A percentile compares a stretch with the other conserved stretches of the same genome.
phyloP scores from a whole-genome alignment of 2,797 vertebrate species.

The Pelodytes ibericus region DNA sequence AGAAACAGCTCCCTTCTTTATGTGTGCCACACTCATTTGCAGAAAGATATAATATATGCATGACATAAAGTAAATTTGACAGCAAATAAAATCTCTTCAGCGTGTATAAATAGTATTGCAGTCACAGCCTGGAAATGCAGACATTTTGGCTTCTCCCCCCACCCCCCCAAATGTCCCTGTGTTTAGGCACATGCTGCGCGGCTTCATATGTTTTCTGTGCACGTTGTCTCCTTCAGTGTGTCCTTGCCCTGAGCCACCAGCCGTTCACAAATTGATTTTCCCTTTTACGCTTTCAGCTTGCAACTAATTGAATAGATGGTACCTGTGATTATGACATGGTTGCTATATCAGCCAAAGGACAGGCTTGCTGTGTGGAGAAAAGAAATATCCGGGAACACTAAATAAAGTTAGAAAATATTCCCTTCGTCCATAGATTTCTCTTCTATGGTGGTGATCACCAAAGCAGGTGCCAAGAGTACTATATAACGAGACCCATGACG shows the following conservation, averaged over 20 bases:
- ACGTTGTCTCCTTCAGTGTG: slow-evolving; percentile 56
- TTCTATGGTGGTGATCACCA: slow-evolving; percentile 7
- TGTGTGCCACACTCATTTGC: slow-evolving; percentile 29
- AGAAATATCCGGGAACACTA: slow-evolving; percentile 46
- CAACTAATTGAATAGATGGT: slow-evolving; percentile 63
- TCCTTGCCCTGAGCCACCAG: slow-evolving; percentile 55
- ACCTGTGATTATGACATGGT: slow-evolving; percentile 60
- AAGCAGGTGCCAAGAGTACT: not conserved
- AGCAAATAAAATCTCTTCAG: slow-evolving; percentile 41
- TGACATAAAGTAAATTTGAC: slow-evolving; percentile 36
- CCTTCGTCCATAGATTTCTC: slow-evolving; percentile 19
- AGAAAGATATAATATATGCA: slow-evolving; percentile 32
- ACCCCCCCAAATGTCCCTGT: slow-evolving; percentile 7
- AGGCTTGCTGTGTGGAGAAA: slow-evolving; percentile 29
- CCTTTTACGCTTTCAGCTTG: slow-evolving; percentile 57
- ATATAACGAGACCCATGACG: not conserved
- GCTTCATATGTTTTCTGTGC: slow-evolving; percentile 50
- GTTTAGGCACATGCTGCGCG: slow-evolving; percentile 26
- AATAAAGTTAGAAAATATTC: slow-evolving; percentile 35
- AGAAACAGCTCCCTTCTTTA: slow-evolving; percentile 1
- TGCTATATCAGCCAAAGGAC: slow-evolving; percentile 52
- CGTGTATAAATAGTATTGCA: slow-evolving; percentile 33
- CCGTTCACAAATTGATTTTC: slow-evolving; percentile 57
- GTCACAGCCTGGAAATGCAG: slow-evolving; percentile 5
- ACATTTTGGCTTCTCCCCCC: slow-evolving; percentile 18